Percentiles rank a stretch among this genome's conserved stretches.
phyloP scores from a whole-genome alignment of 2,888 invertebrate species.

The Eristalis pertinax region DNA sequence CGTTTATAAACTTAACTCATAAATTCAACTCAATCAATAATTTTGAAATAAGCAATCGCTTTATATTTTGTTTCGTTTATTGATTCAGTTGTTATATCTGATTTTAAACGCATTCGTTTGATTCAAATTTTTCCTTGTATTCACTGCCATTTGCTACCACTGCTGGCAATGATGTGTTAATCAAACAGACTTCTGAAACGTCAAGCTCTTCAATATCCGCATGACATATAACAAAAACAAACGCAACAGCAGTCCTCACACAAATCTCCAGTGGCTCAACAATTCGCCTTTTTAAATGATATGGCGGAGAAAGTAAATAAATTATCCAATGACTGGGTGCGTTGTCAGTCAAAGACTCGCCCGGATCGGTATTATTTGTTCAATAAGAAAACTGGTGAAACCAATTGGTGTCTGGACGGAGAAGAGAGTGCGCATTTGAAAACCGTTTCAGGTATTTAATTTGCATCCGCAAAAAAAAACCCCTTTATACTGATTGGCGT shows the following conservation, averaged over 20 bases:
- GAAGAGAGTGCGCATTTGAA: constrained; percentile 45
- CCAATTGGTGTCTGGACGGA: constrained; percentile 65
- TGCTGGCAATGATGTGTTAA: background rate
- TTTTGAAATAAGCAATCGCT: too few relatives aligned
- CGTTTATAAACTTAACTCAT: too few relatives aligned
- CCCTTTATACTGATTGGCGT: too few relatives aligned
- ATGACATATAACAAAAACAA: background rate
- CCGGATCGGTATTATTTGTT: constrained; percentile 73
- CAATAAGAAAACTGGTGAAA: constrained; percentile 74
- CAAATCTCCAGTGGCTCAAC: background rate
- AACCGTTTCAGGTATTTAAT: constrained; percentile 23
- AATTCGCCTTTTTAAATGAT: background rate
- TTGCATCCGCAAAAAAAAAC: background rate
- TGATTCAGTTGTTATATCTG: too few relatives aligned
- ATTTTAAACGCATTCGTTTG: too few relatives aligned
- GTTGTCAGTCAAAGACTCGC: constrained; percentile 68
- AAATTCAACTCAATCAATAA: too few relatives aligned
- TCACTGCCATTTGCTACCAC: background rate
- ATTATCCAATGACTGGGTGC: constrained; percentile 68
- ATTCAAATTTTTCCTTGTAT: too few relatives aligned
- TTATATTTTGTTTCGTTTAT: too few relatives aligned
- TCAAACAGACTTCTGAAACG: background rate
- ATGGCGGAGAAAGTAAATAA: constrained; percentile 28
- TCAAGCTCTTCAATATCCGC: background rate
- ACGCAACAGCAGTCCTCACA: background rate